Percentiles rank a stretch among this genome's conserved stretches.
Evolutionary conservation across 2,797 vertebrate species (phyloP).

Genomic region (Pempheris klunzingeri): DNA sequence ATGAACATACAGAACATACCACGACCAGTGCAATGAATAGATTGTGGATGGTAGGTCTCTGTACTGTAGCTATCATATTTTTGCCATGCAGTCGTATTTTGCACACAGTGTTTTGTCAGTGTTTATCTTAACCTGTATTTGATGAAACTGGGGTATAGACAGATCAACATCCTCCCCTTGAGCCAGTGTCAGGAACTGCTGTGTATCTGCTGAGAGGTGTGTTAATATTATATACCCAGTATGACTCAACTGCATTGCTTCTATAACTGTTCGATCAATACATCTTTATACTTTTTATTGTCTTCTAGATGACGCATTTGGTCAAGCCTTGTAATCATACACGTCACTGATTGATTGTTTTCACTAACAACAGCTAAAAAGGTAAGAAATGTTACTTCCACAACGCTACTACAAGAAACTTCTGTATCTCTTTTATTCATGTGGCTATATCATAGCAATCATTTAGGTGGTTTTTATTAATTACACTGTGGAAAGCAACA

Average conservation of each 20-base stretch:
- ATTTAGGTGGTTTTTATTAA: not conserved
- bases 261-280: conserved; percentile 1
- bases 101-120: conserved; percentile 15
- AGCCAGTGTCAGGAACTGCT: conserved; percentile 33
- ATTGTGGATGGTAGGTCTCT: not conserved
- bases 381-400: not conserved
- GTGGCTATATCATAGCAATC: not conserved
- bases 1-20: conserved; percentile 16
- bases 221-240: conserved; percentile 17
- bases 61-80: not conserved
- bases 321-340: not conserved
- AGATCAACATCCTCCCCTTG: conserved; percentile 21
- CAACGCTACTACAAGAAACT: not conserved
- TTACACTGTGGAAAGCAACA: not conserved
- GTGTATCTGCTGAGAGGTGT: conserved; percentile 14
- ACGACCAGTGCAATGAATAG: conserved; percentile 1
- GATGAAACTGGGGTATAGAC: conserved; percentile 20
- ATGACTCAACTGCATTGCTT: conserved; percentile 29
- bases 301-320: conserved; percentile 18
- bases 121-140: conserved; percentile 30
- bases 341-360: conserved; percentile 1
- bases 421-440: not conserved
- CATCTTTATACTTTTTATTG: not conserved
- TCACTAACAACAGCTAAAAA: not conserved
- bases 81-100: conserved; percentile 17